Percentiles rank a stretch among this genome's conserved stretches.
phyloP scores from a whole-genome alignment of 2,113 vertebrate species.

The Archilochus colubris region DNA sequence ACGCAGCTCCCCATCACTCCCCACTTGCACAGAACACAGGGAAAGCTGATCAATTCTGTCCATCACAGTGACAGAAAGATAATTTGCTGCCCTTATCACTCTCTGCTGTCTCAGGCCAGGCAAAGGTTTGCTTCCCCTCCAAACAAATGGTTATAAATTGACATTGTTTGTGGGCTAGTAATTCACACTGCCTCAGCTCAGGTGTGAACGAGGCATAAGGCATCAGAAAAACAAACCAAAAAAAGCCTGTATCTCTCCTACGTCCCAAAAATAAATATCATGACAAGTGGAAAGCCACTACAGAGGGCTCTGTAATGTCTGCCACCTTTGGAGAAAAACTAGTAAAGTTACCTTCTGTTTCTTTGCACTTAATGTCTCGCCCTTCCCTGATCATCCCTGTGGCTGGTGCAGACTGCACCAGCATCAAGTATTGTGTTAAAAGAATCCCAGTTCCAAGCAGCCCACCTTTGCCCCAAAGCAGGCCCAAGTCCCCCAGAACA shows the following conservation, averaged over 20 bases:
- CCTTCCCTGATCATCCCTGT: background rate
- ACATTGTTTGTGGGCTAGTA: background rate
- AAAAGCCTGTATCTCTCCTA: background rate
- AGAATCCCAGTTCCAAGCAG: background rate
- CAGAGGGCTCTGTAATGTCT: background rate
- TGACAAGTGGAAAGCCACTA: background rate
- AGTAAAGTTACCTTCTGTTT: background rate
- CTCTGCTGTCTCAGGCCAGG: background rate
- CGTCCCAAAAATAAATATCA: background rate
- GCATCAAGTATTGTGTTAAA: background rate
- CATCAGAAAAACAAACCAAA: background rate
- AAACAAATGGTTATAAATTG: slow-evolving; percentile 25
- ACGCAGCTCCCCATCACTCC: background rate
- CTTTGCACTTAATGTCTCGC: background rate
- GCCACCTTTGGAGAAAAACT: background rate
- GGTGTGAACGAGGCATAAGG: background rate
- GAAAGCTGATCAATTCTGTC: slow-evolving; percentile 13
- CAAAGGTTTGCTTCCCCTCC: slow-evolving; percentile 17
- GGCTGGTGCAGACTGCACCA: background rate
- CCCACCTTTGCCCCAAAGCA: background rate
- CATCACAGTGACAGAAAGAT: background rate
- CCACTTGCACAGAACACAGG: background rate
- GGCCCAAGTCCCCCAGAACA: background rate
- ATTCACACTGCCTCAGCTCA: background rate
- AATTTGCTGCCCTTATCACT: slow-evolving; percentile 43